Conservation (phyloP, 2,113 vertebrate genomes). For the Brienomyrus longianalis region DNA sequence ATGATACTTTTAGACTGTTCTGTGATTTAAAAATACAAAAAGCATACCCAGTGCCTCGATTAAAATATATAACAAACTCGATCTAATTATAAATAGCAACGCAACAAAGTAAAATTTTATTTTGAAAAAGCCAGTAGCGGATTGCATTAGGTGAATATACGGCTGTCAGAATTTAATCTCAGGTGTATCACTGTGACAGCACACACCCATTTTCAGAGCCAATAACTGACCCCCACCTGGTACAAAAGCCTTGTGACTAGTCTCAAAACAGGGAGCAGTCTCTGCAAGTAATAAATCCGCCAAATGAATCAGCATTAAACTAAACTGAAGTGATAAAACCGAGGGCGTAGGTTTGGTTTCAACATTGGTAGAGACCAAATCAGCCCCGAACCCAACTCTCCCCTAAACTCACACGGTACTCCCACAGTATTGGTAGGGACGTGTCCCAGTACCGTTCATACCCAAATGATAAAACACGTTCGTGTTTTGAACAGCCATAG, state of each 20-base stretch:
- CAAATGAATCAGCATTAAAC: neutral
- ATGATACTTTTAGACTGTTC: neutral
- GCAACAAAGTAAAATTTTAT: neutral
- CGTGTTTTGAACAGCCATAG: neutral
- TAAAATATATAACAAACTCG: neutral
- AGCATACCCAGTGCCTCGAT: neutral
- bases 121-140: neutral
- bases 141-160: neutral
- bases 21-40: neutral
- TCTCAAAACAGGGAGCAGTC: neutral
- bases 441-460: neutral
- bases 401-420: neutral
- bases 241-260: neutral
- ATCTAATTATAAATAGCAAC: neutral
- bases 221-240: neutral
- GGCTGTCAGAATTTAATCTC: neutral
- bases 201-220: conserved; percentile 6
- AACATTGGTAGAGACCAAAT: neutral
- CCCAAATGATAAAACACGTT: neutral
- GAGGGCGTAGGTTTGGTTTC: neutral
- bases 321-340: neutral
- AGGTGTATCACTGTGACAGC: neutral
- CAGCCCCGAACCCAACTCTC: neutral
- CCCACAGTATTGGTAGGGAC: neutral
- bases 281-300: neutral